A percentile compares a stretch with the other conserved stretches of the same genome.
These are phyloP conservation scores for Brachylomia viminalis DNA, from an alignment of 2,888 invertebrate species.

Conservation along the genomic window DNA sequence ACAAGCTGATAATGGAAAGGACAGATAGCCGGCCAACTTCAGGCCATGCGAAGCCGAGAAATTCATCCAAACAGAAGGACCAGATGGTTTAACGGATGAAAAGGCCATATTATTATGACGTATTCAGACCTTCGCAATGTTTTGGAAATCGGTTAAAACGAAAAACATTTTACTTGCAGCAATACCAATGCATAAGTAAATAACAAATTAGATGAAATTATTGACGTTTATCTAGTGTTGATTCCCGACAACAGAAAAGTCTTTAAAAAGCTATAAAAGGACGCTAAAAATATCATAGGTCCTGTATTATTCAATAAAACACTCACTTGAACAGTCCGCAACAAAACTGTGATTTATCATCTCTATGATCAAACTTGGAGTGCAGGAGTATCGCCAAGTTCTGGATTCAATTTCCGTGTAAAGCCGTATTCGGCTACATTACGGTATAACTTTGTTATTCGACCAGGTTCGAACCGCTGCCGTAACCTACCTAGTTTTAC, in stretches of 20 bases:
- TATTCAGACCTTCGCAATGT: background rate
- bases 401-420: slow-evolving; percentile 79
- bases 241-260: background rate
- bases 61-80: background rate
- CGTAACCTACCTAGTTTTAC: slow-evolving; percentile 37
- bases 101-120: background rate
- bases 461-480: slow-evolving; percentile 57
- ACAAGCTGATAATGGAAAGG: background rate
- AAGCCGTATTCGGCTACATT: slow-evolving; percentile 73
- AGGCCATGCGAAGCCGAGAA: background rate
- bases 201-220: background rate
- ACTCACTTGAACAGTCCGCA: slow-evolving; percentile 25
- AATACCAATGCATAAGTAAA: background rate
- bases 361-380: slow-evolving; percentile 61
- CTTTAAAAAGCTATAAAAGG: background rate
- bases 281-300: background rate
- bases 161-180: background rate
- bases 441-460: slow-evolving; percentile 74
- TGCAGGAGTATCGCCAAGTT: slow-evolving; percentile 67
- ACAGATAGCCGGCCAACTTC: too few relatives aligned
- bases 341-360: slow-evolving; percentile 64
- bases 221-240: background rate
- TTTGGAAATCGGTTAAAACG: background rate
- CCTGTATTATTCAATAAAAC: slow-evolving; percentile 33
- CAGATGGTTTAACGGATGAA: background rate